Evolutionary conservation across 2,888 invertebrate genomes (phyloP), one percentile per base, ranked within the genome.

Genomic region (Tineola bisselliella): DNA sequence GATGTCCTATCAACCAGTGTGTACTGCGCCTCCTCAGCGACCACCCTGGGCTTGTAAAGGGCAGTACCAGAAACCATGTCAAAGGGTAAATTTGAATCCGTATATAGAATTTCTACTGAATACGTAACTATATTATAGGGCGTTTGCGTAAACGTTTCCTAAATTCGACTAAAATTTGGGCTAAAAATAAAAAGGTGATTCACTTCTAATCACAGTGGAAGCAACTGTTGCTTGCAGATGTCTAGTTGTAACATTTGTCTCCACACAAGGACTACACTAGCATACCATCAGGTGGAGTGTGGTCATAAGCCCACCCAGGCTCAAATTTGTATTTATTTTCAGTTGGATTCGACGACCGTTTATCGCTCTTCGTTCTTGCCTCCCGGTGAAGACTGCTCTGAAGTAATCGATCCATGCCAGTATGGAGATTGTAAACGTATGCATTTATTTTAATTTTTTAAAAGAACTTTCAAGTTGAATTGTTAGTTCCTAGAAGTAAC

Each of bases 321-420:
- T 25, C 6, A 25, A 25, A 4, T 25, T 25, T 25, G 25, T 25
- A 4, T 25, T 38, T 11, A 0, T 43, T 67, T 65, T 2, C 68
- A 87, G 87, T 67, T 88, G 77, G 89, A 91, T 63, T 88, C 88
- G 62, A 88, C 89, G 11, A 91, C 92, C 0, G 78, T 91, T 0
- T 90, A 92, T 68, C 84, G 84, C 52, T 80, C 90, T 56, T 91
- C 91, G 66, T 91, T 89, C 76, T 73, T 87, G 65, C 88, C 90
- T 0, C 90, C 90, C 0, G 90, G 90, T 1, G 87, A 86, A 60
- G 87, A 87, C 63, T 90, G 88, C 68, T 82, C 88, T 0, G 84
- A 89, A 65, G 88, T 88, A 62, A 82, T 84, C 66, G 88, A 89
- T 66, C 87, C 88, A 17, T 88, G 89, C 71, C 72, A 81, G 0